Base-by-base conservation (phyloP, 2,888 invertebrate species). In the Apotomis turbidana region DNA sequence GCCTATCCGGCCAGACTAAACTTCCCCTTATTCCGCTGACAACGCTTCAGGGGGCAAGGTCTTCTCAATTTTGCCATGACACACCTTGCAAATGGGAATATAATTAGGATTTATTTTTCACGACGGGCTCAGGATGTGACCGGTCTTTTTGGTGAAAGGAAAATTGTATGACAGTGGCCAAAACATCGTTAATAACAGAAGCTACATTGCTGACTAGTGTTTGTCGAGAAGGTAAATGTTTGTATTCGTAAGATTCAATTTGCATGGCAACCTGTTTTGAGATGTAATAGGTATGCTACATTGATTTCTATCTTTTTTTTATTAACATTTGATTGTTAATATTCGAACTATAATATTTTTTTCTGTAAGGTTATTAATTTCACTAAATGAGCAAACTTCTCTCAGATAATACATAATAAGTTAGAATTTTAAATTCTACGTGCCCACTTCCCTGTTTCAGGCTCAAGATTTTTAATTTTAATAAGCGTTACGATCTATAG, bases 391-490 rank as follows among this genome's bases (percentile, higher is more conserved):
- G 27, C 2, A 27, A 27, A 27, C 27, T 27, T 27, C 27, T 27
- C 27, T 27, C 27, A 27, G 27, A 27, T 27, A 27, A 27, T 27
- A 27, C 27, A 27, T 27, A 27, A 27, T 27, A 27, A 27, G 27
- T 27, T 27, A 1, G 2, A 27, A 27, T 27, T 27, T 27, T 79
- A 85, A 86, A 79, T 85, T 86, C 80, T 81, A 81, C 83, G 81
- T 83, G 84, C 82, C 83, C 78, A 81, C 81, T 77, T 78, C 77
- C 76, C 80, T 78, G 76, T 70, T 75, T 67, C 71, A 77, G 76
- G 71, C 12, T 55, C 9, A 15, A 13, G 51, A 10, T 38, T 58
- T 4, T 68, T 78, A 80, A 76, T 67, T 15, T 70, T 5, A 55
- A 62, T 66, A 73, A 57, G 44, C 15, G 63, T 70, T 6, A 8